Base-by-base conservation (phyloP, 2,888 invertebrate genomes). In the Exocentrus adspersus region DNA sequence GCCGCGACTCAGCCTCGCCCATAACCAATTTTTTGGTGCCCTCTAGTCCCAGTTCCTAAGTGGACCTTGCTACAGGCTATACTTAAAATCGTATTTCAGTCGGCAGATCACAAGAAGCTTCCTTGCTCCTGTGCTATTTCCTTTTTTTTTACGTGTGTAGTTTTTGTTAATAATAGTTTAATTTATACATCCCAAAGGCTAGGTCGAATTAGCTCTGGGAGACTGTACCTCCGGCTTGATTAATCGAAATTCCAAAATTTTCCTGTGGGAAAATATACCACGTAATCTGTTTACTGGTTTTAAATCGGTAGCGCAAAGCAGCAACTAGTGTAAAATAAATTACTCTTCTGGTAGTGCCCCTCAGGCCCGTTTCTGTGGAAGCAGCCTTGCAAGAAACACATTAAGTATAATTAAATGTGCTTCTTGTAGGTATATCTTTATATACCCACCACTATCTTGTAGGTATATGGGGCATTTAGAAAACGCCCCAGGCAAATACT, bases 51-150 rank as follows among this genome's bases (percentile, higher is more conserved):
- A 41, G 43, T 43, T n/a, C 10, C 42, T 43, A 54, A 54, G 28
- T 54, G 41, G 17, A 24, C 30, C 37, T 16, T 43, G 43, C 24
- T 32, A 42, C 43, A 30, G 50, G 24, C 54, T 54, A 54, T 54
- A 54, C 43, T 54, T 54, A 54, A 54, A 54, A 42, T 43, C 42
- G 54, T 54, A 54, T 54, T 54, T 54, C 54, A 43, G 17, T 43
- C 19, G 51, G 12, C 37, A 43, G 43, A 16, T 17, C 6, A 54
- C 30, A 54, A 53, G 42, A 21, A 53, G 17, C 17, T 21, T n/a
- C 24, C 17, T 41, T 19, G 41, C 24, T 21, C 41, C 42, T 24
- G 24, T 54, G 43, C 43, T 54, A 54, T 54, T 42, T 43, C 17
- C 42, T 19, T 3, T 24, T 24, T n/a, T 24, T 24, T 24, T 24